Conservation (phyloP, 2,113 vertebrate genomes). For the Neodontobutis hainanensis region DNA sequence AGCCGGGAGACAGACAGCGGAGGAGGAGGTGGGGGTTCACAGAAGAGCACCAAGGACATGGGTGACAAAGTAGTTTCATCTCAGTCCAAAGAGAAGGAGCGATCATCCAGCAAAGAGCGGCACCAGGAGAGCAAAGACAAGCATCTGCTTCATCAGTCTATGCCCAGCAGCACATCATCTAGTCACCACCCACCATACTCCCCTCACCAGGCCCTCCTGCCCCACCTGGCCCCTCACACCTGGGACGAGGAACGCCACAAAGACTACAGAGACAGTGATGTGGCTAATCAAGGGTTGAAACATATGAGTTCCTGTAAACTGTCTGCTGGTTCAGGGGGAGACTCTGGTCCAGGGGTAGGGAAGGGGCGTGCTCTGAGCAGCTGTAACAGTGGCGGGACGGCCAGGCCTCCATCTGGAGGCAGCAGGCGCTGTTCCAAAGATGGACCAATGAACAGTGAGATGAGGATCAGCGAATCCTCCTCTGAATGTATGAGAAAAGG, state of each 20-base stretch:
- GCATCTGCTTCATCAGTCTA: conserved; percentile 54
- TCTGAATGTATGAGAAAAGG: conserved; percentile 88
- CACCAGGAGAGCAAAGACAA: conserved; percentile 83
- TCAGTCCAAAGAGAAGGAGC: conserved; percentile 84
- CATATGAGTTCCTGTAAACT: conserved; percentile 85
- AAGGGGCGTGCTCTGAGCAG: conserved; percentile 64
- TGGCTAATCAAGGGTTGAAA: conserved; percentile 71
- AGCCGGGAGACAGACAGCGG: conserved; percentile 84
- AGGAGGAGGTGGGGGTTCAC: conserved; percentile 56
- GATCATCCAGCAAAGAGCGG: conserved; percentile 76
- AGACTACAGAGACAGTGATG: conserved; percentile 80
- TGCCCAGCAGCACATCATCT: conserved; percentile 36
- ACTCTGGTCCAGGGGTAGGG: conserved; percentile 66
- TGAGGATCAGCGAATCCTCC: conserved; percentile 83
- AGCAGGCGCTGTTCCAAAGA: conserved; percentile 82
- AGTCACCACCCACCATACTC: conserved; percentile 65
- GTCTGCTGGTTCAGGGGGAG: conserved; percentile 67
- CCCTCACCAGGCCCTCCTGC: conserved; percentile 61
- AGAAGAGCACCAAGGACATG: conserved; percentile 82
- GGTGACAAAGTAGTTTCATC: conserved; percentile 81
- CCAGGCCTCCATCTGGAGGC: conserved; percentile 55
- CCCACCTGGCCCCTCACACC: conserved; percentile 64
- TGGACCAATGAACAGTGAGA: conserved; percentile 72
- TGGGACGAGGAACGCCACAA: conserved; percentile 86
- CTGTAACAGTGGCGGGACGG: conserved; percentile 44